A percentile compares a stretch with the other conserved stretches of the same genome.
These are phyloP conservation scores for Pampusana beccarii DNA, from an alignment of 2,113 vertebrate genomes.

Conservation along the genomic window DNA sequence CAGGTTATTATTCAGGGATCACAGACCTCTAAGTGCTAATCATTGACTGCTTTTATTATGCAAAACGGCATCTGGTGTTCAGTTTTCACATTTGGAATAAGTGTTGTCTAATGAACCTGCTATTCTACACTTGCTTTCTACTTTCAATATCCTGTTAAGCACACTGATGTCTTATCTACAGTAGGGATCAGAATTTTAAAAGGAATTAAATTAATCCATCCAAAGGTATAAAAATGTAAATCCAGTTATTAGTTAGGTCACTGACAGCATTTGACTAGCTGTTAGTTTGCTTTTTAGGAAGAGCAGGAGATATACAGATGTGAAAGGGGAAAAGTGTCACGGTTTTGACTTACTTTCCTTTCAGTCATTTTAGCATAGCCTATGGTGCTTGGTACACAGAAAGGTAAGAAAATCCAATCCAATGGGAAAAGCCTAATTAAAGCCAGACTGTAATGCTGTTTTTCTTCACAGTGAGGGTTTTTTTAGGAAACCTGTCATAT, in stretches of 20 bases:
- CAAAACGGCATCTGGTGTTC: slow-evolving; percentile 64
- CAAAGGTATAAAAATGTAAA: slow-evolving; percentile 47
- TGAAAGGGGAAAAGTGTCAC: not conserved
- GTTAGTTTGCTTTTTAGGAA: not conserved
- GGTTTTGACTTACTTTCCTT: not conserved
- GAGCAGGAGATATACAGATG: not conserved
- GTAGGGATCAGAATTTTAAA: slow-evolving; percentile 29
- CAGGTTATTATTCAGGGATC: slow-evolving; percentile 53
- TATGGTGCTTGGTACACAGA: not conserved
- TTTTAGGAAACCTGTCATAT: not conserved
- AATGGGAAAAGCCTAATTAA: not conserved
- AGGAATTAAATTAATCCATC: not conserved
- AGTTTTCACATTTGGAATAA: slow-evolving; percentile 44
- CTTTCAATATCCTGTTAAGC: slow-evolving; percentile 48
- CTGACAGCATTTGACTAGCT: not conserved
- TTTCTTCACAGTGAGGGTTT: not conserved
- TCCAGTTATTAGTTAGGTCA: not conserved
- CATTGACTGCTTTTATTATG: slow-evolving; percentile 64
- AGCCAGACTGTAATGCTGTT: not conserved
- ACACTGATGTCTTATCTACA: slow-evolving; percentile 25
- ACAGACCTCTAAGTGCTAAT: slow-evolving; percentile 48
- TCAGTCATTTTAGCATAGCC: not conserved
- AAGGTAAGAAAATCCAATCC: not conserved
- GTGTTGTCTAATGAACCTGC: slow-evolving; percentile 54
- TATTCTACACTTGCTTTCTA: slow-evolving; percentile 37